Evolutionary conservation across 2,888 invertebrate genomes (phyloP), one percentile per base, ranked within the genome.

Genomic region (Ormia ochracea): DNA sequence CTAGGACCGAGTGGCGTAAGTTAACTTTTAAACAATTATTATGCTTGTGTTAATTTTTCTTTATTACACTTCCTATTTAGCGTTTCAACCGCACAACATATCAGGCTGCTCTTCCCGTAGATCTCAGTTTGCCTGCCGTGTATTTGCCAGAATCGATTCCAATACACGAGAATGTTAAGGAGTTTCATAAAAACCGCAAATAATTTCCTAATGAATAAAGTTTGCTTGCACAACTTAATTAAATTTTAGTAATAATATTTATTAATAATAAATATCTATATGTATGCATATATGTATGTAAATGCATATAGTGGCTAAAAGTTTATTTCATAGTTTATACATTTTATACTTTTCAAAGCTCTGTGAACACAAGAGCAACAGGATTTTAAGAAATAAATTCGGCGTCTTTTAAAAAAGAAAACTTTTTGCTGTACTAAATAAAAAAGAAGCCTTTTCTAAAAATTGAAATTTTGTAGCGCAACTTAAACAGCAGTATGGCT

Each of bases 1-100:
- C 10, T 7, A 9, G 80, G 68, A 7, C 80, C 80, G n/a, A 68
- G 80, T 38, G 80, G 80, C 6, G 80, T 80, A 75, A 76, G 79
- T 65, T 54, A 2, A 26, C 2, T 17, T 36, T 0, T 17, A 23
- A 10, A 14, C 21, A n/a, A 3, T 12, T 23, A 56, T 12, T 21
- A 14, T 33, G 9, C 1, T 10, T 66, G 7, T 38, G 36, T 23
- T 3, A 1, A 10, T 5, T 28, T 21, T n/a, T 4, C 2, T 43
- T 45, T 36, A 43, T 50, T 10, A 12, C 38, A 31, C 38, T 19
- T 50, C 23, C 9, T n/a, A 45, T 79, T 26, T 10, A 80, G 80
- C 72, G 80, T 23, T 80, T 80, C 21, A 61, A 72, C 41, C 72
- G 68, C 14, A 80, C 80, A 7, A 17, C 28, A 5, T 52, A 80